These are phyloP conservation scores for Pseudococcus longispinus DNA, from an alignment of 2,888 invertebrate genomes.

Conservation along the genomic window DNA sequence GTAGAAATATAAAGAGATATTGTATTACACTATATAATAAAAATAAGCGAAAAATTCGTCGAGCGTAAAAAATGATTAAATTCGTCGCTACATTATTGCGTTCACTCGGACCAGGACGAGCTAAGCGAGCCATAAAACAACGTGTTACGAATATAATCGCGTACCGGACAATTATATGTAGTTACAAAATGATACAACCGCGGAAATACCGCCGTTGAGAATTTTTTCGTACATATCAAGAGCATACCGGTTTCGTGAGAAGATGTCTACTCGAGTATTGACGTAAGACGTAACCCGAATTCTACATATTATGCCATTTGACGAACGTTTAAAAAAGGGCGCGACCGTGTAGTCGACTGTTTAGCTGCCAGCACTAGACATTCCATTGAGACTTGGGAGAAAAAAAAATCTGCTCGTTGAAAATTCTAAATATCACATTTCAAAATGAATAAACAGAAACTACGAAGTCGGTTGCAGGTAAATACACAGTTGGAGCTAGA, in stretches of 20 bases:
- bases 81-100: background rate
- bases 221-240: background rate
- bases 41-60: background rate
- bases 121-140: constrained; percentile 36
- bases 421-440: background rate
- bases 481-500: background rate
- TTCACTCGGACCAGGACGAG: background rate
- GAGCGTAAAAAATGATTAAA: background rate
- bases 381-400: background rate
- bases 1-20: no score
- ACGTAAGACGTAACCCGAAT: constrained; percentile 20
- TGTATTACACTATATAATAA: no score
- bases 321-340: background rate
- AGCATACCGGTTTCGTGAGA: constrained; percentile 13
- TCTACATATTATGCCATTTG: background rate
- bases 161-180: constrained; percentile 16
- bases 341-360: background rate
- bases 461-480: background rate
- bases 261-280: background rate
- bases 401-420: background rate
- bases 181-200: background rate
- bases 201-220: background rate
- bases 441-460: background rate
- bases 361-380: background rate
- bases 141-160: constrained; percentile 8